Conservation (phyloP, 92 coral and sea anemone species). For the Blastomussa wellsi region DNA sequence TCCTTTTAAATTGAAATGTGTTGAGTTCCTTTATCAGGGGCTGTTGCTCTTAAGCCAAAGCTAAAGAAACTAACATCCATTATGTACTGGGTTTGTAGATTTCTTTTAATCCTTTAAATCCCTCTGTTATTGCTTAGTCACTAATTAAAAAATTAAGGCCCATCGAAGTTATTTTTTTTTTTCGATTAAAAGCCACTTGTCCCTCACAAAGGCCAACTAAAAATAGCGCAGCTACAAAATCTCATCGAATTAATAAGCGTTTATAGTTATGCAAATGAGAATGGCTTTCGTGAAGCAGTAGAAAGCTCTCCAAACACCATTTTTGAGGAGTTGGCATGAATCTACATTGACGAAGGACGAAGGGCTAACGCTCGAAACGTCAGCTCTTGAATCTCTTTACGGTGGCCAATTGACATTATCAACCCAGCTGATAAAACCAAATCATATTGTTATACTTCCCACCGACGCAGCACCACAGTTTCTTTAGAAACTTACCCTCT, state of each 20-base stretch:
- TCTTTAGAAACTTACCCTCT: too few relatives aligned
- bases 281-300: background rate
- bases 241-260: background rate
- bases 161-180: constrained; percentile 19
- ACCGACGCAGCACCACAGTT: too few relatives aligned
- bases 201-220: constrained; percentile 15
- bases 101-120: constrained; percentile 25
- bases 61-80: background rate
- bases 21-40: background rate
- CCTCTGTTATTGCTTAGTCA: constrained; percentile 19
- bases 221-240: background rate
- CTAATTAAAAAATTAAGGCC: background rate
- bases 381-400: too few relatives aligned
- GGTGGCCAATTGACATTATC: too few relatives aligned
- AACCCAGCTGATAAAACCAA: too few relatives aligned
- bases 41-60: background rate
- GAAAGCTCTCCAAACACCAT: too few relatives aligned
- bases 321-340: too few relatives aligned
- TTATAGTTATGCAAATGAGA: background rate
- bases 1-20: background rate
- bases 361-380: too few relatives aligned
- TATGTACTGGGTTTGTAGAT: constrained; percentile 8
- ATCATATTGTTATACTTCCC: too few relatives aligned
- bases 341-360: too few relatives aligned
- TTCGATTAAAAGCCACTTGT: constrained; percentile 4